These are phyloP conservation scores for Vollenhovia emeryi DNA, from an alignment of 1,140 invertebrate genomes.

Conservation along the genomic window DNA sequence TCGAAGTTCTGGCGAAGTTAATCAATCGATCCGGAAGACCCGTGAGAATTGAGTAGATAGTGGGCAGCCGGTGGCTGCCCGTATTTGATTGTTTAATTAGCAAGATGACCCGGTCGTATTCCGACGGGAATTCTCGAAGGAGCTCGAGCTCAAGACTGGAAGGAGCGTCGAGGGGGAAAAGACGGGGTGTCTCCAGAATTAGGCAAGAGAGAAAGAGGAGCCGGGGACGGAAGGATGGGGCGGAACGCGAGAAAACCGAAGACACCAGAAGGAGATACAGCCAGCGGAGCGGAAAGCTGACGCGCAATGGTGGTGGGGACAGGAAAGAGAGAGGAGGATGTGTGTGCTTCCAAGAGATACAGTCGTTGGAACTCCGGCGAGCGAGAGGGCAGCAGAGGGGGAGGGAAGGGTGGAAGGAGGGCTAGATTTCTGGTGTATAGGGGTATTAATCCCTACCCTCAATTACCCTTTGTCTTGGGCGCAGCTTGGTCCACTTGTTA, in stretches of 20 bases:
- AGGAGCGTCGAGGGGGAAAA: constrained; percentile 44
- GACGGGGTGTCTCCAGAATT: constrained; percentile 15
- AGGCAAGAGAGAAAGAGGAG: constrained; percentile 32
- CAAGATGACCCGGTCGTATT: constrained; percentile 83
- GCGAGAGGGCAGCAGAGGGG: constrained; percentile 1
- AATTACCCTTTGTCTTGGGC: constrained; percentile 86
- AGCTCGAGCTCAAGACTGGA: constrained; percentile 37
- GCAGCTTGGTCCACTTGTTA: constrained; percentile 86
- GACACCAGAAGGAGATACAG: constrained; percentile 63
- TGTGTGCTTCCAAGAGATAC: constrained; percentile 66
- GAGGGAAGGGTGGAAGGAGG: constrained; percentile 44
- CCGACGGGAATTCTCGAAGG: constrained; percentile 76
- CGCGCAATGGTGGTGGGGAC: constrained; percentile 62
- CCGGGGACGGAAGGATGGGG: constrained; percentile 25
- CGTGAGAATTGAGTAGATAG: constrained; percentile 76
- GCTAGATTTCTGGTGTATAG: constrained; percentile 84
- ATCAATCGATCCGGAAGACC: constrained; percentile 81
- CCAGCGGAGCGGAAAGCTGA: constrained; percentile 45
- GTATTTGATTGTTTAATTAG: constrained; percentile 87
- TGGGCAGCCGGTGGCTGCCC: constrained; percentile 78
- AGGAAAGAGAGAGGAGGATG: constrained; percentile 56
- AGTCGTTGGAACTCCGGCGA: constrained; percentile 76
- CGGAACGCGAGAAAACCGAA: constrained; percentile 59
- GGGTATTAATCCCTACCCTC: constrained; percentile 86
- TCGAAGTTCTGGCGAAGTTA: constrained; percentile 83